Evolutionary conservation across 1,140 invertebrate species (phyloP), one percentile per base, ranked within the genome.

Genomic region (Limonius californicus): DNA sequence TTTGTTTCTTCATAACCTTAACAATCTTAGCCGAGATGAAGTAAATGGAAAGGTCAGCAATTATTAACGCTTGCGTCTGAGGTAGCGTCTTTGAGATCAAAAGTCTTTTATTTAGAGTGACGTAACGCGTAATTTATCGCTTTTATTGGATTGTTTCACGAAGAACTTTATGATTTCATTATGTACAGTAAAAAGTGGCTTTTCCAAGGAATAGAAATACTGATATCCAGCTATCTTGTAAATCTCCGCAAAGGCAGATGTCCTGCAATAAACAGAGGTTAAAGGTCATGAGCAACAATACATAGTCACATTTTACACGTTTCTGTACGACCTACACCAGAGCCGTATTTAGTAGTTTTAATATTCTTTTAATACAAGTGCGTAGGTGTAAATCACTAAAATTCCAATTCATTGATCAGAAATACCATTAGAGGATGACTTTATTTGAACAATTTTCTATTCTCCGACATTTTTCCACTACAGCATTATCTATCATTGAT

Each of bases 231-330:
- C 11, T 39, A 39, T 39, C 35, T 7, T 39, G 35, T 27, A 39
- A 39, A 39, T 39, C 35, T 39, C 11, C n/a, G n/a, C n/a, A 39
- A 39, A 39, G n/a, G 35, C 35, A 39, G 35, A 39, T 39, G 35
- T 39, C n/a, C 35, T 39, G 35, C n/a, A 39, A 39, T 39, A 39
- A 39, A 39, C 35, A n/a, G 8, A 39, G 35, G 35, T 39, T 39
- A 39, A 39, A 39, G 35, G 35, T 39, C 35, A 39, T 2, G 35
- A 39, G n/a, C 35, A 39, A 39, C 35, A 39, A 39, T 39, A 39
- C n/a, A 39, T 39, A 39, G 35, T 39, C 35, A 39, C 35, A 39
- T 39, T 39, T 39, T 39, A 39, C 35, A 39, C 35, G 35, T 39
- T 39, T 39, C 35, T 39, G 8, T 39, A 39, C 35, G 35, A 27